Evolutionary conservation across 2,888 invertebrate species (phyloP).

Genomic region (Steinernema hermaphroditum): DNA sequence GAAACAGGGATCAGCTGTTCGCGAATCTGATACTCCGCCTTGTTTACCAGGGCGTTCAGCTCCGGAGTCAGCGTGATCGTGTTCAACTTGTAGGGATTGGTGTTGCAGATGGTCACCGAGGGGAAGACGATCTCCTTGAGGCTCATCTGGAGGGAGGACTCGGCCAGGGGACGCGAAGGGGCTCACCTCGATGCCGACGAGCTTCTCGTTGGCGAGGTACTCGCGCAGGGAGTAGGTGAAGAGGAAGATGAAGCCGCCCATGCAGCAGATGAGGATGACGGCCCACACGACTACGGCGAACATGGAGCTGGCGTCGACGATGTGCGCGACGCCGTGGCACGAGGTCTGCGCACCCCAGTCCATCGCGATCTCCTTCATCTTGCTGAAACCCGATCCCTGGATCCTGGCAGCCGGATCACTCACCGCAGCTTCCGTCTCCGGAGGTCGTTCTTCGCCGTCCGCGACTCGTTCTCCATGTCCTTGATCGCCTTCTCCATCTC

Average conservation of each 20-base stretch:
- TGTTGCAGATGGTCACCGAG: slow-evolving; percentile 57
- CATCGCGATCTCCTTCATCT: slow-evolving; percentile 45
- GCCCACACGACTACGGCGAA: slow-evolving; percentile 44
- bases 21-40: neutral
- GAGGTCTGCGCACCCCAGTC: slow-evolving; percentile 54
- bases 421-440: neutral
- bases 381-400: slow-evolving; percentile 39
- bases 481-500: slow-evolving; percentile 50
- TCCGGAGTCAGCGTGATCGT: slow-evolving; percentile 47
- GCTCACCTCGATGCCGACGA: slow-evolving; percentile 36
- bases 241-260: slow-evolving; percentile 50
- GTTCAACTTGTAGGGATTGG: slow-evolving; percentile 55
- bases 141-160: slow-evolving; percentile 38
- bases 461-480: slow-evolving; percentile 51
- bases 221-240: slow-evolving; percentile 47
- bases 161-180: neutral
- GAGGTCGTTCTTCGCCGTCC: slow-evolving; percentile 38
- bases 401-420: neutral
- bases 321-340: slow-evolving; percentile 54
- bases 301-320: slow-evolving; percentile 39
- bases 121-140: slow-evolving; percentile 49
- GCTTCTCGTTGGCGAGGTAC: slow-evolving; percentile 49
- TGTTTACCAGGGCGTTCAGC: slow-evolving; percentile 49
- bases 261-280: slow-evolving; percentile 47
- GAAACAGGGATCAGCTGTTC: slow-evolving; percentile 20